These are phyloP conservation scores for Aporrectodea caliginosa DNA, from an alignment of 1,140 invertebrate genomes.

Conservation along the genomic window DNA sequence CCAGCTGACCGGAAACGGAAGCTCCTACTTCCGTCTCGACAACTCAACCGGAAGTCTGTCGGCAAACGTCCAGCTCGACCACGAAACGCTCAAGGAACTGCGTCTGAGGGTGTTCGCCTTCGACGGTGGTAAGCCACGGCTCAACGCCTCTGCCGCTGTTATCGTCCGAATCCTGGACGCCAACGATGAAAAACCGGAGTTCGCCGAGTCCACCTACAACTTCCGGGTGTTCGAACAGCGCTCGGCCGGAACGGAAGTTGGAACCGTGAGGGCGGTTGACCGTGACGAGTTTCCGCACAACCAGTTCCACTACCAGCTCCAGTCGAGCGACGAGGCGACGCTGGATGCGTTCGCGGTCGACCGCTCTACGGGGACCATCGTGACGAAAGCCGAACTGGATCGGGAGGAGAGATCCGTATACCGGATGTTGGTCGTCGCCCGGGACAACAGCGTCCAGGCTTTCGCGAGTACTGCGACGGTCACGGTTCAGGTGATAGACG, in stretches of 20 bases:
- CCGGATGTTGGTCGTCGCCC: slow-evolving; percentile 74
- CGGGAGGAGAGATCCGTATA: slow-evolving; percentile 80
- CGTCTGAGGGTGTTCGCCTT: slow-evolving; percentile 10
- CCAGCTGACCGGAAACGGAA: slow-evolving; percentile 55
- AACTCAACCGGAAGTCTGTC: slow-evolving; percentile 11
- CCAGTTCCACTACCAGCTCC: slow-evolving; percentile 18
- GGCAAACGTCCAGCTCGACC: slow-evolving; percentile 22
- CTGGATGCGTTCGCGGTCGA: slow-evolving; percentile 78
- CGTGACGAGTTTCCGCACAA: slow-evolving; percentile 20
- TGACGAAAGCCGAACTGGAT: slow-evolving; percentile 74
- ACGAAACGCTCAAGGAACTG: slow-evolving; percentile 13
- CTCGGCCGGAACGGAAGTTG: slow-evolving; percentile 21
- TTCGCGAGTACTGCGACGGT: slow-evolving; percentile 82
- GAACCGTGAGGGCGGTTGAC: slow-evolving; percentile 23
- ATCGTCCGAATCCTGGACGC: slow-evolving; percentile 14
- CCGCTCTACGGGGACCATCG: slow-evolving; percentile 74
- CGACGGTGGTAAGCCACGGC: slow-evolving; percentile 2
- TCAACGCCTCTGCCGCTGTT: background rate
- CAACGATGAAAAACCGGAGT: slow-evolving; percentile 28
- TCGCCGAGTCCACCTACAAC: slow-evolving; percentile 7
- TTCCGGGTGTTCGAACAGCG: slow-evolving; percentile 16
- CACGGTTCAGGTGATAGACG: slow-evolving; percentile 71
- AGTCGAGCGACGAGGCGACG: background rate
- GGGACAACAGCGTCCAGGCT: slow-evolving; percentile 81
- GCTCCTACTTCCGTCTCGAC: background rate